A percentile compares a stretch with the other conserved stretches of the same genome.
These are phyloP conservation scores for Cheilosia grossa DNA, from an alignment of 2,888 invertebrate genomes.

Conservation along the genomic window DNA sequence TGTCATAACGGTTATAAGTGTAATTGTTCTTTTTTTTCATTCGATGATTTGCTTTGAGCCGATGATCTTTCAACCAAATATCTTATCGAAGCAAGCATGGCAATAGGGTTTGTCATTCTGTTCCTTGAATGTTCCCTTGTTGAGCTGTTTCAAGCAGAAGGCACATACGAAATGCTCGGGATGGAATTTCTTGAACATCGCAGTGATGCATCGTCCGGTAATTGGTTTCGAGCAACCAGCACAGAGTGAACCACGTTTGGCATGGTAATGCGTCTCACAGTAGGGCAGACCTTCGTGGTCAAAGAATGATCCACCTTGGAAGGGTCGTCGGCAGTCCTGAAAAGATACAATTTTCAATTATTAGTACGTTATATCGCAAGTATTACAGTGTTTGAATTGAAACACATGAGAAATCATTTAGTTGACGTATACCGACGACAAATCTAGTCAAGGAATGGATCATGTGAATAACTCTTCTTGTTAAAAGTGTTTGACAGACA, in stretches of 20 bases:
- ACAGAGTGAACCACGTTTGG: slow-evolving; percentile 97
- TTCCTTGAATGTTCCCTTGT: slow-evolving; percentile 99
- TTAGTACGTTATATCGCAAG: background rate
- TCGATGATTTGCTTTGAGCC: slow-evolving; percentile 10
- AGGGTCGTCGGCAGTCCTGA: slow-evolving; percentile 98
- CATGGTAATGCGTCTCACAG: slow-evolving; percentile 99
- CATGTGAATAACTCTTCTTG: too few species aligned
- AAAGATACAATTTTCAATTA: slow-evolving; percentile 78
- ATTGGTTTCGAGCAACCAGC: slow-evolving; percentile 99
- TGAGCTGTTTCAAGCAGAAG: slow-evolving; percentile 98
- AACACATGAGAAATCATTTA: too few species aligned
- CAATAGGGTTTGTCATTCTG: slow-evolving; percentile 99
- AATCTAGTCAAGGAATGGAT: too few species aligned
- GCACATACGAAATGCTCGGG: slow-evolving; percentile 99
- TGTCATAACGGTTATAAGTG: slow-evolving; percentile 21
- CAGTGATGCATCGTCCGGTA: slow-evolving; percentile 98
- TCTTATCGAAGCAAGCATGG: slow-evolving; percentile 97
- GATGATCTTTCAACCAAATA: slow-evolving; percentile 89
- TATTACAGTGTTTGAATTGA: too few species aligned
- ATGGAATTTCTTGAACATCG: slow-evolving; percentile 99
- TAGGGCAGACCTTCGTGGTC: slow-evolving; percentile 99
- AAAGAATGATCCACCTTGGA: slow-evolving; percentile 98
- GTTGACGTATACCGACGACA: too few species aligned
- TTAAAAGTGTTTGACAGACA: too few species aligned
- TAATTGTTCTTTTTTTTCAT: slow-evolving; percentile 19